Percentiles rank a stretch among this genome's conserved stretches.
Conservation (phyloP, 2,888 invertebrate genomes). For the Drosophila mimetica region DNA sequence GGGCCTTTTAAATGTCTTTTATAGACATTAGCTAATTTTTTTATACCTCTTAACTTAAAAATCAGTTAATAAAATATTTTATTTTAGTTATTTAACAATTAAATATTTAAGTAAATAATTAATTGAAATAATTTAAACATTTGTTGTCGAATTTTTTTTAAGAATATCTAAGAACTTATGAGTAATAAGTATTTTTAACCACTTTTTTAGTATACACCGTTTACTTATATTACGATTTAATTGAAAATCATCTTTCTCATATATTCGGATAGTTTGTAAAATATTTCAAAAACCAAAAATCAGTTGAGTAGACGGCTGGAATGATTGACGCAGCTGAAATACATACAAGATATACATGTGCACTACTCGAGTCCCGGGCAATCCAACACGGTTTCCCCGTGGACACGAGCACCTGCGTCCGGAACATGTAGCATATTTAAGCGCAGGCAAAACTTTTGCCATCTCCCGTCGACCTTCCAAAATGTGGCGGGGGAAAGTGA, state of each 20-base stretch:
- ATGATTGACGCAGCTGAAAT: background rate
- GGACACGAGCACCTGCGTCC: conserved; percentile 64
- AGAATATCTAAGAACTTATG: too few relatives aligned
- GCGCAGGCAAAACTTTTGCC: conserved; percentile 54
- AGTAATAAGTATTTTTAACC: too few relatives aligned
- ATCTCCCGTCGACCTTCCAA: conserved; percentile 41
- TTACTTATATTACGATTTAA: too few relatives aligned
- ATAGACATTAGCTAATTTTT: too few relatives aligned
- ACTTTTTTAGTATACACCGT: too few relatives aligned
- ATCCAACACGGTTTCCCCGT: conserved; percentile 26
- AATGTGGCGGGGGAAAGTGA: conserved; percentile 33
- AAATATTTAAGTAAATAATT: too few relatives aligned
- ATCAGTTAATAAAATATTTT: too few relatives aligned
- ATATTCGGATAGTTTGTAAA: background rate
- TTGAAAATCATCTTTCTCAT: background rate
- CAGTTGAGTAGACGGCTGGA: background rate
- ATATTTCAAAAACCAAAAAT: background rate
- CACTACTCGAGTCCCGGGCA: conserved; percentile 3
- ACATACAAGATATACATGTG: background rate
- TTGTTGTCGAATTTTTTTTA: too few relatives aligned
- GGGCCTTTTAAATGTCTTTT: too few relatives aligned
- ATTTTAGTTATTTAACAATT: too few relatives aligned
- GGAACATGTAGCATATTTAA: conserved; percentile 68
- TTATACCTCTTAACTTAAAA: too few relatives aligned
- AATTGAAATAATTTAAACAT: too few relatives aligned